These are phyloP conservation scores for Aegotheles bennettii DNA, from an alignment of 2,113 vertebrate genomes.

Conservation along the genomic window DNA sequence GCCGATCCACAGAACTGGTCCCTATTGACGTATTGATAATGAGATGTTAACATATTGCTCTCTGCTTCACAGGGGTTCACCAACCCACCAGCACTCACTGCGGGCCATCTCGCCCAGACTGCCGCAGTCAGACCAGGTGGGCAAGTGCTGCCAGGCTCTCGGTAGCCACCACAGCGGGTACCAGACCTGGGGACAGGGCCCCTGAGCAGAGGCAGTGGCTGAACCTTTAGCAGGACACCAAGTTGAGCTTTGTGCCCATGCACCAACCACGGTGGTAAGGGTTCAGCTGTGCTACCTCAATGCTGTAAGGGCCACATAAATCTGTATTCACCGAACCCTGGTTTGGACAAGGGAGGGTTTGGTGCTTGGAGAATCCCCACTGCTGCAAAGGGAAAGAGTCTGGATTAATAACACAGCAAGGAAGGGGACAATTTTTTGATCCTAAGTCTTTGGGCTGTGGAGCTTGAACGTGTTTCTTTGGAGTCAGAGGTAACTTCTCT, in stretches of 20 bases:
- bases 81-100: background rate
- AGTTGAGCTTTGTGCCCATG: accelerated
- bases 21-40: background rate
- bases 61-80: background rate
- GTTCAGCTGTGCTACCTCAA: accelerated
- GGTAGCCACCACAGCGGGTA: background rate
- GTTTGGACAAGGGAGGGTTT: background rate
- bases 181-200: accelerated
- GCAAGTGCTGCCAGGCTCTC: background rate
- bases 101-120: background rate
- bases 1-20: background rate
- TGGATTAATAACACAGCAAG: background rate
- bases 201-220: background rate
- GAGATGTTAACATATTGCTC: background rate
- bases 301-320: background rate
- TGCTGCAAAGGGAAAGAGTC: background rate
- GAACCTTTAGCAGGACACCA: background rate
- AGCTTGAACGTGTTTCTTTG: background rate
- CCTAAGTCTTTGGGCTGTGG: background rate
- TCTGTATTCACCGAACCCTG: background rate
- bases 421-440: background rate
- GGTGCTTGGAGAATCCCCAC: background rate
- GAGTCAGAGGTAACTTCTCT: background rate
- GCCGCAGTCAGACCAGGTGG: accelerated
- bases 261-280: accelerated